Conservation (phyloP, 2,113 vertebrate genomes). For the Nyctereutes procyonoides region DNA sequence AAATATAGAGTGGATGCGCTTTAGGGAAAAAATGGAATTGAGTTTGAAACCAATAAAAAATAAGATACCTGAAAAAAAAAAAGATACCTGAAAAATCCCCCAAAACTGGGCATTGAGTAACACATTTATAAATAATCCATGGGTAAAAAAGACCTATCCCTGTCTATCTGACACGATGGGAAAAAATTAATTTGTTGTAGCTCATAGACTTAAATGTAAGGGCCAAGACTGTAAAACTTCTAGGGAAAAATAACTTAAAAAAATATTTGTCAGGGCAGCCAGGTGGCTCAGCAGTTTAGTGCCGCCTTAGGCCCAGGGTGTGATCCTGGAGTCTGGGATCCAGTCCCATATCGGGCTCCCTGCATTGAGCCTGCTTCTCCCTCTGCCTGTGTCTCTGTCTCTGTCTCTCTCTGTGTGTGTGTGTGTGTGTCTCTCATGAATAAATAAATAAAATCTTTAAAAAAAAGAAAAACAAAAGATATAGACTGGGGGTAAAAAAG, state of each 20-base stretch:
- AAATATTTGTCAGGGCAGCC: too few relatives aligned
- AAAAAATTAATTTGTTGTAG: not conserved
- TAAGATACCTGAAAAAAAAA: not conserved
- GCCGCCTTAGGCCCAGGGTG: too few relatives aligned
- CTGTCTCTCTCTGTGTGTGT: too few relatives aligned
- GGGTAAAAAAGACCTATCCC: not conserved
- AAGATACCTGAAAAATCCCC: not conserved
- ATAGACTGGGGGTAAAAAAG: not conserved
- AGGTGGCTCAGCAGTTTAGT: too few relatives aligned
- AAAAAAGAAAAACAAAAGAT: not conserved
- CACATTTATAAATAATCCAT: not conserved
- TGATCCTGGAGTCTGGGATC: too few relatives aligned
- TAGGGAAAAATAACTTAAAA: not conserved
- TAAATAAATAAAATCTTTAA: too few relatives aligned
- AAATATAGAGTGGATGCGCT: not conserved
- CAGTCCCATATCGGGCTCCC: too few relatives aligned
- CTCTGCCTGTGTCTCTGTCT: too few relatives aligned
- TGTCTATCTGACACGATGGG: not conserved
- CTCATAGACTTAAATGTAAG: not conserved
- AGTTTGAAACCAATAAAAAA: not conserved
- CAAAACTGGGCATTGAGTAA: not conserved
- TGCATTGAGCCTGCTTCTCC: too few relatives aligned
- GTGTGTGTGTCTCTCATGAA: too few relatives aligned
- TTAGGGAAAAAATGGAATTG: not conserved
- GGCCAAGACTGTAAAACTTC: not conserved